Conservation (phyloP, 2,888 invertebrate species). For the Laothoe populi region DNA sequence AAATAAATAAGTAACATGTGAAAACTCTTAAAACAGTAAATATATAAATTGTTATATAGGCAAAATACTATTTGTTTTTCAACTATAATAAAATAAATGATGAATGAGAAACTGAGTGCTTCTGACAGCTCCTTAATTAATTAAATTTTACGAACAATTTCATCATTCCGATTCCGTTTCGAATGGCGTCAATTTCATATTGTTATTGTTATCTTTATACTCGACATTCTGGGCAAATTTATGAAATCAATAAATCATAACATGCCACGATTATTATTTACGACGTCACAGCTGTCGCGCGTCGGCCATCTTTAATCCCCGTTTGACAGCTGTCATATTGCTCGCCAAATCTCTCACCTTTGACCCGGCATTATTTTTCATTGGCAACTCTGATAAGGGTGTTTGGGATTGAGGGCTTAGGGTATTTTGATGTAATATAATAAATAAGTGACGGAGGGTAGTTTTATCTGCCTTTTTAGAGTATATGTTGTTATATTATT, state of each 20-base stretch:
- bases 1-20: too few relatives aligned
- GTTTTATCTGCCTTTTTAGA: background rate
- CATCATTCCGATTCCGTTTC: background rate
- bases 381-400: background rate
- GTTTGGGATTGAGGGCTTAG: background rate
- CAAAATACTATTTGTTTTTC: too few relatives aligned
- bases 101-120: too few relatives aligned
- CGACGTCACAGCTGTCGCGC: conserved; percentile 3
- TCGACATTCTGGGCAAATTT: background rate
- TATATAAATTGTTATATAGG: too few relatives aligned
- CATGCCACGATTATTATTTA: background rate
- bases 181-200: background rate
- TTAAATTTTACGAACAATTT: too few relatives aligned
- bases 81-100: too few relatives aligned
- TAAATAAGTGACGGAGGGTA: background rate
- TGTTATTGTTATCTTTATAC: too few relatives aligned
- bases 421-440: conserved; percentile 6
- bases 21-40: too few relatives aligned
- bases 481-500: background rate
- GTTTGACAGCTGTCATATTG: conserved; percentile 73
- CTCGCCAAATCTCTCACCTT: conserved; percentile 56
- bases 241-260: conserved; percentile 2
- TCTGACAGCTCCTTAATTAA: too few relatives aligned
- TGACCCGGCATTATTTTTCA: conserved; percentile 61
- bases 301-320: conserved; percentile 58